Conservation (phyloP, 2,113 vertebrate species). For the Pygoscelis adeliae region DNA sequence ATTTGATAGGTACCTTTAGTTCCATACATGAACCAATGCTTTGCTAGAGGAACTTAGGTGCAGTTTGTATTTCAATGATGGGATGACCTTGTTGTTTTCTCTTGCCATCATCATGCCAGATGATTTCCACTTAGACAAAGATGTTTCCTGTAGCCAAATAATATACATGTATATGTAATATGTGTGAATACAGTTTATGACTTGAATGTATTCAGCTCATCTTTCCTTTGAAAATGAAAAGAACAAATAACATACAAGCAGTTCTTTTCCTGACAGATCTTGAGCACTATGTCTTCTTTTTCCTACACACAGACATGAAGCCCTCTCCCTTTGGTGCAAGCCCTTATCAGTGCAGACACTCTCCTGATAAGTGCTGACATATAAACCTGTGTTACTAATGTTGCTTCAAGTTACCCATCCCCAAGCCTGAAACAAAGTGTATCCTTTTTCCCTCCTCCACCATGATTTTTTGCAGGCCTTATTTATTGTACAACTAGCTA, state of each 20-base stretch:
- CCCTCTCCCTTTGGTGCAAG: neutral
- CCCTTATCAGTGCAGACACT: neutral
- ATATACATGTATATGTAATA: neutral
- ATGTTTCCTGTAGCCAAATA: neutral
- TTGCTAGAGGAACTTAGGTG: neutral
- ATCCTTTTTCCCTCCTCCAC: neutral
- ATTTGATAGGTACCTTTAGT: neutral
- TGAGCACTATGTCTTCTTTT: neutral
- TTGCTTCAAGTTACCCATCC: neutral
- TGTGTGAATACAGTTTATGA: neutral
- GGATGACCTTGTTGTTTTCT: neutral
- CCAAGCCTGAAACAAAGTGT: neutral
- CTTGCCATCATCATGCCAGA: neutral
- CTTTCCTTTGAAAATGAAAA: neutral
- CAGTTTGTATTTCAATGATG: neutral
- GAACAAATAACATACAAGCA: neutral
- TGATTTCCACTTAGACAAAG: neutral
- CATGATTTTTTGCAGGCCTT: neutral
- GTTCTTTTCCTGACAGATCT: neutral
- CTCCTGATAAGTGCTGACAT: neutral
- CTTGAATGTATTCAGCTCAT: neutral
- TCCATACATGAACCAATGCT: fast-evolving
- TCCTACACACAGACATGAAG: neutral
- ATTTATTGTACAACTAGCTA: neutral
- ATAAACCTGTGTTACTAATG: neutral